Evolutionary conservation across 2,888 invertebrate genomes (phyloP), one percentile per base, ranked within the genome.

Genomic region (Uropetala carovei): DNA sequence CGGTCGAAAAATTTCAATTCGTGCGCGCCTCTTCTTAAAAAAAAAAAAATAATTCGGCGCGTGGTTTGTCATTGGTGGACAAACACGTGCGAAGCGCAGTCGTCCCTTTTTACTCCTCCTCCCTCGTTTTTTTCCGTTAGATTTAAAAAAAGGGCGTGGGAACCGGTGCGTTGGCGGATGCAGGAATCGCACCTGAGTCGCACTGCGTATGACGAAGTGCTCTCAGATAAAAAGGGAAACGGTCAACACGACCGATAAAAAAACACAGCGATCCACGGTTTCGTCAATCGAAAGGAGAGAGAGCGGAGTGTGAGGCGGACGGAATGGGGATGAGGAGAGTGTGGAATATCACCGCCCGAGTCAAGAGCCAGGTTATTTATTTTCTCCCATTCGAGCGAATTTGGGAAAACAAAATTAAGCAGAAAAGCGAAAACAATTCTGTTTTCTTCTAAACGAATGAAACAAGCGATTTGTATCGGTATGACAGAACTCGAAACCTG

Each of bases 121-220:
- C 18, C 75, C 75, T 43, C 43, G 64, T 14, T 18, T 64, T n/a
- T n/a, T 64, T 64, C 14, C n/a, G 64, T 64, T 75, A 22, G 68
- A 11, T 22, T 27, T 13, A 75, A 18, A 18, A 75, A 43, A 43
- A 30, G n/a, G n/a, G 89, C 89, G 89, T 89, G 89, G 89, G 89
- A 89, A 89, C 59, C 13, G 43, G 60, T 60, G 60, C 30, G 16
- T 16, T 14, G 60, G 30, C 30, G 86, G 86, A 86, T 64, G 57
- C 86, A 64, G 86, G 86, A 86, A 86, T 86, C 89, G 89, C 89
- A 89, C 64, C 89, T 89, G 89, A 89, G 89, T 30, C 27, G 75
- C 75, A 27, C 27, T 75, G n/a, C 68, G 68, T 68, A 68, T 68
- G 68, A 68, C 27, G n/a, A 75, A 75, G 11, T 27, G 75, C 75